Evolutionary conservation across 2,113 vertebrate species (phyloP), one percentile per base, ranked within the genome.

Genomic region (Hypomesus transpacificus): DNA sequence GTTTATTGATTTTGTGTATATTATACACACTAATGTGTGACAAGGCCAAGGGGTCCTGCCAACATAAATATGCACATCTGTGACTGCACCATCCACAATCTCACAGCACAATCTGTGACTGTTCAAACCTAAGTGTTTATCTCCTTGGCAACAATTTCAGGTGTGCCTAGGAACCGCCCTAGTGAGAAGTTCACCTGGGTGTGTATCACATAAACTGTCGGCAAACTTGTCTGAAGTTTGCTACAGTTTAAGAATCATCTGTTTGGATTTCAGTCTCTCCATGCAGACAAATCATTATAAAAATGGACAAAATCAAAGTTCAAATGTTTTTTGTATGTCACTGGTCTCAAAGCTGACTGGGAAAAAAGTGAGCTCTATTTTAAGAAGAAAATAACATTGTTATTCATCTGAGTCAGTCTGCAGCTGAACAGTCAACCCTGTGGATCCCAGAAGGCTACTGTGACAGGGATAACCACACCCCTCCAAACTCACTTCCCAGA

Each of bases 141-240:
- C 70, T 75, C 80, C 89, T 78, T 78, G 58, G 78, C 74, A 87
- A 83, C 83, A 11, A 28, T 61, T 70, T 18, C 75, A 83, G 88
- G 87, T 86, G 84, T 85, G 82, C 73, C 82, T 24, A 28, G 79
- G 71, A 82, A n/a, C 61, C 75, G 14, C 71, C 86, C 80, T 1
- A 16, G 20, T 3, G n/a, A 3, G 57, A 26, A 80, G 66, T 84
- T 78, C 80, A 3, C 2, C 14, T 65, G 20, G 2, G 34, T 65
- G 62, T 34, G 17, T 65, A n/a, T 21, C 31, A 46, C 1, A 34
- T 22, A 28, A 61, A 61, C 24, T 28, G 59, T 26, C 14, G 6
- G 22, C 20, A 59, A 20, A 59, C 57, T 22, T 22, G 57, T 20
- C 24, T 61, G 59, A 14, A 24, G 24, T 61, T 60, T 24, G 58